Conservation (phyloP, 1,140 invertebrate species). For the Drosophila biarmipes region DNA sequence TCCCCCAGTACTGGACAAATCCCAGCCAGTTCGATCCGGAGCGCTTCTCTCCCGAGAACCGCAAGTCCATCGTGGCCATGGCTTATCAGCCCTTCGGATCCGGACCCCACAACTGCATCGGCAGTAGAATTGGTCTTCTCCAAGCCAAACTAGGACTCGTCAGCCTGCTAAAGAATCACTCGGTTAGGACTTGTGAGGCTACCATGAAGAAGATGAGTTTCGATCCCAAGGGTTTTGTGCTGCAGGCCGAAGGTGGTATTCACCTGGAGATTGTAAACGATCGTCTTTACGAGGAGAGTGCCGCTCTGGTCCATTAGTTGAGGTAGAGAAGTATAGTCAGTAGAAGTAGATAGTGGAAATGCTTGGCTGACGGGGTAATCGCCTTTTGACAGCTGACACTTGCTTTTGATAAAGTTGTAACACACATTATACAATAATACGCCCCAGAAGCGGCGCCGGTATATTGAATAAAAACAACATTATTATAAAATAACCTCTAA, state of each 20-base stretch:
- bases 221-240: slow-evolving; percentile 61
- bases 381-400: background rate
- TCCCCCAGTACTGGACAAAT: slow-evolving; percentile 87
- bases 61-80: slow-evolving; percentile 84
- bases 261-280: slow-evolving; percentile 67
- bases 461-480: slow-evolving; percentile 19
- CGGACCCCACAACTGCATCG: slow-evolving; percentile 91
- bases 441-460: slow-evolving; percentile 6
- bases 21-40: slow-evolving; percentile 89
- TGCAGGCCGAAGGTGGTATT: slow-evolving; percentile 59
- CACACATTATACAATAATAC: slow-evolving; percentile 13
- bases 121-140: slow-evolving; percentile 85
- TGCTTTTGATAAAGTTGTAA: background rate
- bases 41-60: slow-evolving; percentile 86
- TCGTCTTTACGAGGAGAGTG: slow-evolving; percentile 54
- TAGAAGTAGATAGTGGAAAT: background rate
- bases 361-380: too few relatives aligned
- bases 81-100: slow-evolving; percentile 91
- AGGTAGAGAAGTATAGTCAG: background rate
- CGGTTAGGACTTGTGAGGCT: slow-evolving; percentile 39
- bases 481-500: slow-evolving; percentile 31
- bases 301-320: background rate
- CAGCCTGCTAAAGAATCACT: slow-evolving; percentile 72
- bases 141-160: slow-evolving; percentile 76
- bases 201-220: slow-evolving; percentile 59